Evolutionary conservation across 2,113 vertebrate genomes (phyloP), one percentile per base, ranked within the genome.

Genomic region (Apistogramma diplotaenia): DNA sequence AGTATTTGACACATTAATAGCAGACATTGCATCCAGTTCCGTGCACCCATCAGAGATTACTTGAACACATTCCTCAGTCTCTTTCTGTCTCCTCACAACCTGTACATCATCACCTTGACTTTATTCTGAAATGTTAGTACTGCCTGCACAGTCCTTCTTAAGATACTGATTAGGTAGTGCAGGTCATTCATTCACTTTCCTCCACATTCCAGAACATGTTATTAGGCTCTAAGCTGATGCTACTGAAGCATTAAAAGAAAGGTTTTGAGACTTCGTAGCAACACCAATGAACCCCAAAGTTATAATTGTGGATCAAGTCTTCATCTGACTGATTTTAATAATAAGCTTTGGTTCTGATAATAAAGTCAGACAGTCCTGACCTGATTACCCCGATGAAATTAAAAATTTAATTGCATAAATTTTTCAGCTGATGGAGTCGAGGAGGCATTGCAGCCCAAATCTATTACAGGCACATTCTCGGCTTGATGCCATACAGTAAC

Each of bases 361-460:
- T 91, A 79, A 87, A 87, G 82, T 86, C 81, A 73, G 40, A 76
- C 78, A 21, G 75, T 55, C 80, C 65, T 86, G 85, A 91, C 83
- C 79, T 60, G 74, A 91, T 93, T 89, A 88, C 29, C 53, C 76
- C 2, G 2, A 86, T 87, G 78, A 88, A 90, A 91, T 92, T 84
- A 89, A 81, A 92, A 85, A 89, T 89, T 62, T 93, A 93, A 94
- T 92, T 91, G 84, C 85, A 79, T 58, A 49, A 4, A 89, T 93
- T 85, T 91, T 86, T 93, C 80, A 81, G 54, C 76, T 46, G 51
- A 77, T 35, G 25, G 60, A 85, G 79, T 84, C 21, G 2, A 49
- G 78, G 78, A 77, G 82, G 71, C 59, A 82, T 67, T 83, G 76
- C n/a, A 37, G 53, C 76, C 33, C 71, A 74, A 74, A 89, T 86